phyloP scores from a whole-genome alignment of 2,888 invertebrate species.

The Boloria euphrosyne region DNA sequence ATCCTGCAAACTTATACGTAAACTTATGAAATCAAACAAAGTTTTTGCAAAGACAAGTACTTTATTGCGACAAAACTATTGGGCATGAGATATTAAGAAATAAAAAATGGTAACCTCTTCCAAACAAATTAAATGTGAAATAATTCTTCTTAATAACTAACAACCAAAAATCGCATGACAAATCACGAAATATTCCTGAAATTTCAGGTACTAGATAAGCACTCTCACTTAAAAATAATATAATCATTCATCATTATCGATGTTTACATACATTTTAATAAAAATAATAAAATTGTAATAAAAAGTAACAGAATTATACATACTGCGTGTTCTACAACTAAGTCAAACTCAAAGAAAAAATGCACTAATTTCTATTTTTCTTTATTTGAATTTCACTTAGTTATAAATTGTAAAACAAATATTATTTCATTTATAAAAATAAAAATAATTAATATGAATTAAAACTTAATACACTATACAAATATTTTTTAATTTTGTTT shows the following conservation, averaged over 20 bases:
- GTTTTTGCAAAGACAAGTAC: constrained; percentile 3
- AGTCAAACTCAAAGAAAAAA: constrained; percentile 1
- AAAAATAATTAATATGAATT: background rate
- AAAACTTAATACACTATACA: too few relatives aligned
- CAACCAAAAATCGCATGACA: background rate
- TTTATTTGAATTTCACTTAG: background rate
- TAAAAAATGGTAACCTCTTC: too few relatives aligned
- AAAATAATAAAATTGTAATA: background rate
- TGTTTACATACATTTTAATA: background rate
- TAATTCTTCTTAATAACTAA: constrained; percentile 1
- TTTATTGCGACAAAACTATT: background rate
- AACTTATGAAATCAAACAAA: constrained; percentile 4
- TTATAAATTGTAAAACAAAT: background rate
- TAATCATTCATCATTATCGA: constrained; percentile 6
- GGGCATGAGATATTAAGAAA: background rate
- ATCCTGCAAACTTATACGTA: constrained; percentile 1
- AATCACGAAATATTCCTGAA: constrained; percentile 5
- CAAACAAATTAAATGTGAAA: constrained; percentile 1
- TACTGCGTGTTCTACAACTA: constrained; percentile 1
- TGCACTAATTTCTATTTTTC: constrained; percentile 3
- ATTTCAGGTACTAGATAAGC: background rate
- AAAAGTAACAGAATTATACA: constrained; percentile 3
- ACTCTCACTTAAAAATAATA: constrained; percentile 1
- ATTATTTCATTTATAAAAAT: background rate
- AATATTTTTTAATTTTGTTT: too few relatives aligned